Evolutionary conservation across 1,140 invertebrate species (phyloP), one percentile per base, ranked within the genome.

Genomic region (Theocolax elegans): DNA sequence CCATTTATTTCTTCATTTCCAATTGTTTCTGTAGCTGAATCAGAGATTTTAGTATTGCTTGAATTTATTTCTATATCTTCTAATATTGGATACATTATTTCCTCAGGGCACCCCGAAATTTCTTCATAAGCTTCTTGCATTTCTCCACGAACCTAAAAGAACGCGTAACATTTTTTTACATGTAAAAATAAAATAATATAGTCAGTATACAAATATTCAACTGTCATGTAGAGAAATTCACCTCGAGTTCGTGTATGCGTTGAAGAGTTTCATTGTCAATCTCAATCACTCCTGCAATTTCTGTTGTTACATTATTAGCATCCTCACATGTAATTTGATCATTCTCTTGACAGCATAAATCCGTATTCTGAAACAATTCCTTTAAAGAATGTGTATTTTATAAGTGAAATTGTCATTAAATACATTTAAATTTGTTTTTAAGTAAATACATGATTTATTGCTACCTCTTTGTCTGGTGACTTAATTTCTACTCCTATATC

Each of bases 1-100:
- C 79, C 77, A 29, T 76, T 67, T 13, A 77, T 76, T 65, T 78
- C 81, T 25, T 73, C 74, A 58, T 73, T 74, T 10, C 67, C 71
- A 9, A 77, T 68, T 1, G 75, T 71, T 12, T 75, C 73, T 40
- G 74, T 76, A 0, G 74, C 29, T 8, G 67, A n/a, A 46, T 82
- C 80, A 3, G 78, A 73, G 6, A 81, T 77, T 42, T 84, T 82
- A 0, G 78, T 38, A 38, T 72, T 78, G 51, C 73, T 82, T 3
- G 82, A 74, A 31, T 74, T 78, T 25, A 85, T 85, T 72, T 86
- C 82, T 77, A 86, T 86, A 17, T 81, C 81, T 19, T 83, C 84
- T 1, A 86, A 72, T 68, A 86, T 85, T 1, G 85, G 85, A 65
- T 86, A 85, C 63, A 86, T 85, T 53, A 84, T 84, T 53, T 86